phyloP scores from a whole-genome alignment of 2,113 vertebrate genomes.

The Microcebus lehilahytsara region DNA sequence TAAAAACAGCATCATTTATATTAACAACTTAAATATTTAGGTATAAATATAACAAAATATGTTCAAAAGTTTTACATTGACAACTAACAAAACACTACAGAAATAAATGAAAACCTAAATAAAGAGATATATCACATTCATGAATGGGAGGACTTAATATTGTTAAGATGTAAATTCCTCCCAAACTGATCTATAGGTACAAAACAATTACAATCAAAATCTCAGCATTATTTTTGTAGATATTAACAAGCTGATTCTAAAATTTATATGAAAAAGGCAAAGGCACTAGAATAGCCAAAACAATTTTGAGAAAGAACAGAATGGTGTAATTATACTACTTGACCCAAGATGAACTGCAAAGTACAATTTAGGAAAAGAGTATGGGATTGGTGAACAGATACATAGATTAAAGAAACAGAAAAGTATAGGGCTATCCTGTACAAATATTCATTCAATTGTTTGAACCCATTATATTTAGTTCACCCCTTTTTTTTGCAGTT shows the following conservation, averaged over 20 bases:
- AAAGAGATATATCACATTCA: not conserved
- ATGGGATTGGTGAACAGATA: not conserved
- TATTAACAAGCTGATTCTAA: not conserved
- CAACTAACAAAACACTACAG: not conserved
- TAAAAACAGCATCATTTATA: not conserved
- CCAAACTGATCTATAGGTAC: not conserved
- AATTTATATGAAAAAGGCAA: not conserved
- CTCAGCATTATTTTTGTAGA: not conserved
- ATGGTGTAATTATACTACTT: not conserved
- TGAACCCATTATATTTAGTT: not conserved
- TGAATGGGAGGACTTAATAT: not conserved
- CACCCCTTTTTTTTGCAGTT: not conserved
- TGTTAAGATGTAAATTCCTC: not conserved
- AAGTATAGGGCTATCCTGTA: no score
- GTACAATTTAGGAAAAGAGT: not conserved
- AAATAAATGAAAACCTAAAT: not conserved
- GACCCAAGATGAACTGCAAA: not conserved
- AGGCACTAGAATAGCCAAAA: not conserved
- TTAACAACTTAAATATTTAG: not conserved
- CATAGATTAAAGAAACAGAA: not conserved
- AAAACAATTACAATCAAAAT: not conserved
- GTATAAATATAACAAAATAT: not conserved
- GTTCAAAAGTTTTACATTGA: not conserved
- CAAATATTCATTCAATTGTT: not conserved
- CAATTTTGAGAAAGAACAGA: not conserved